A percentile compares a stretch with the other conserved stretches of the same genome.
Evolutionary conservation across 2,888 invertebrate genomes (phyloP).

Genomic region (Pachliopta kotzebuea): DNA sequence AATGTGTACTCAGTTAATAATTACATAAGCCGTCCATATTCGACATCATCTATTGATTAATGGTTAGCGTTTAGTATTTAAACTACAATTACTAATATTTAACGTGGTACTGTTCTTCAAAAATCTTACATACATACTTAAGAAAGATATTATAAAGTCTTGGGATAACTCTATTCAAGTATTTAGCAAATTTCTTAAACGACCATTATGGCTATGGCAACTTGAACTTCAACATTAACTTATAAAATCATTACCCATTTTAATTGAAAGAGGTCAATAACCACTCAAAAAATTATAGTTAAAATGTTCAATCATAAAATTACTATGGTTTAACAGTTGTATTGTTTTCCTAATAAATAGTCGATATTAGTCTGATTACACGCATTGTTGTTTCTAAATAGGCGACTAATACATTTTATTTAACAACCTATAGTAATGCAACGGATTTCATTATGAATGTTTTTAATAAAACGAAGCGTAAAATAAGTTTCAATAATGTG

Average conservation of each 20-base stretch:
- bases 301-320: constrained; percentile 2
- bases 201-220: not conserved
- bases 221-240: no score
- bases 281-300: not conserved
- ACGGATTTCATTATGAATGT: not conserved
- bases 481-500: not conserved
- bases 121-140: not conserved
- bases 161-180: not conserved
- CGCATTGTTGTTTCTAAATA: constrained; percentile 3
- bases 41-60: constrained; percentile 56
- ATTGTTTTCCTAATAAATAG: constrained; percentile 11
- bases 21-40: constrained; percentile 65
- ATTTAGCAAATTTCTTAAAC: not conserved
- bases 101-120: not conserved
- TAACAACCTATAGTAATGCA: no score
- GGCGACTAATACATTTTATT: no score
- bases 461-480: not conserved
- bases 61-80: constrained; percentile 42
- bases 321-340: constrained; percentile 3
- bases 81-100: constrained; percentile 12
- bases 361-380: constrained; percentile 6
- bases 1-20: constrained; percentile 71
- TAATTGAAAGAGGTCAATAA: not conserved
- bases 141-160: not conserved
- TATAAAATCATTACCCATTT: not conserved